These are phyloP conservation scores for Hycleus cichorii DNA, from an alignment of 1,140 invertebrate species.

Conservation along the genomic window DNA sequence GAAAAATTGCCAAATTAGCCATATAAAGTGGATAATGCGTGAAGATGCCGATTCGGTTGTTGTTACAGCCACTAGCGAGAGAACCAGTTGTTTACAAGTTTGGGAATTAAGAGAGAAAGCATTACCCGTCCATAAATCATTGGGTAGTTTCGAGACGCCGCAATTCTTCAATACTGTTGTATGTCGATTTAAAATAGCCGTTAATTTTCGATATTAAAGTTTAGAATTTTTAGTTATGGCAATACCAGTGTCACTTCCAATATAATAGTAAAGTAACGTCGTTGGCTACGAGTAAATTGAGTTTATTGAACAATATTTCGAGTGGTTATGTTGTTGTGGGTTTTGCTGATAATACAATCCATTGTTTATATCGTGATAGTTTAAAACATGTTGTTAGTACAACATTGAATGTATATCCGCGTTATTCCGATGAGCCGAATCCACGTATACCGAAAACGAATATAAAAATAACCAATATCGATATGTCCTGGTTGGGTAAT, in stretches of 20 bases:
- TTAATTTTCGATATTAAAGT: no score
- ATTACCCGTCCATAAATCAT: constrained; percentile 68
- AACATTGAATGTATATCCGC: constrained; percentile 45
- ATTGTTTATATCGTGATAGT: constrained; percentile 65
- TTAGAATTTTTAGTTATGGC: constrained; percentile 48
- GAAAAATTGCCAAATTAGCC: constrained; percentile 47
- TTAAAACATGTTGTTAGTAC: constrained; percentile 59
- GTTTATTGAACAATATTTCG: constrained; percentile 52
- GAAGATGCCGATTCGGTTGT: constrained; percentile 78
- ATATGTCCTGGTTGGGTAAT: constrained; percentile 71
- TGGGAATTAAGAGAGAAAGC: constrained; percentile 80
- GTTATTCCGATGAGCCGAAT: constrained; percentile 44
- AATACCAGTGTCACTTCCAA: constrained; percentile 57
- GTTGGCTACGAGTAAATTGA: constrained; percentile 54
- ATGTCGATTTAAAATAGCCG: constrained; percentile 37
- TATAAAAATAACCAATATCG: constrained; percentile 53
- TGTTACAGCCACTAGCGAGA: constrained; percentile 56
- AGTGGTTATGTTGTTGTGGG: constrained; percentile 63
- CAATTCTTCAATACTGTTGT: constrained; percentile 64
- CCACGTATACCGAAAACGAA: constrained; percentile 42
- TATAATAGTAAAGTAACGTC: constrained; percentile 45
- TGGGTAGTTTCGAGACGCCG: constrained; percentile 43
- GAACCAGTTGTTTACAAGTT: constrained; percentile 66
- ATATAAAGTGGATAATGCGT: constrained; percentile 71
- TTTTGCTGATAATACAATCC: constrained; percentile 67